Evolutionary conservation across 2,888 invertebrate species (phyloP), one percentile per base, ranked within the genome.

Genomic region (Heteromyza rotundicornis): DNA sequence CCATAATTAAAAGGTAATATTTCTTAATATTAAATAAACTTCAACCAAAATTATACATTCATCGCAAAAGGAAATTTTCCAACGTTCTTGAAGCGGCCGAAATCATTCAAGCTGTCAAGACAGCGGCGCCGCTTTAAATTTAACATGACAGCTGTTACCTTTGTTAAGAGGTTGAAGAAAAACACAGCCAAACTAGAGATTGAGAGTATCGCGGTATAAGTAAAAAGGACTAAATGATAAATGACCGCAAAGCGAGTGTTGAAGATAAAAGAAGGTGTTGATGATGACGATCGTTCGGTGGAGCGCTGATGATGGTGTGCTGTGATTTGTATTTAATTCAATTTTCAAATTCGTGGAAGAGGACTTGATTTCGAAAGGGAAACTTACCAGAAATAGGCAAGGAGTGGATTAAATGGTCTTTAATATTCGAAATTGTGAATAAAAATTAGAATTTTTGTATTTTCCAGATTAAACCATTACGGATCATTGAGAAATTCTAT

Each of bases 1-100:
- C 32, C 32, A 32, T 32, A 57, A 57, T 57, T 57, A 57, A 57
- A 57, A 57, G 57, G 57, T 57, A 57, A 57, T 47, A 49, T 27
- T 5, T 32, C 12, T 32, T 32, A 32, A 8, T 32, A 32, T n/a
- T n/a, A 32, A 23, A n/a, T 2, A 52, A n/a, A 20, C 24, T 49
- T 49, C 44, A 57, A 47, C 49, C 57, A n/a, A n/a, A n/a, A n/a
- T n/a, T n/a, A n/a, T n/a, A n/a, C n/a, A n/a, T n/a, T n/a, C n/a
- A n/a, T n/a, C n/a, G n/a, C n/a, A n/a, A n/a, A n/a, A n/a, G n/a
- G n/a, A n/a, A n/a, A n/a, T n/a, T n/a, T n/a, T n/a, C n/a, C n/a
- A n/a, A n/a, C n/a, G n/a, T n/a, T n/a, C n/a, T n/a, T n/a, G n/a
- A n/a, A n/a, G n/a, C n/a, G n/a, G n/a, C n/a, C n/a, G 47, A 49